A percentile compares a stretch with the other conserved stretches of the same genome.
These are phyloP conservation scores for Gastrophysa polygoni DNA, from an alignment of 2,888 invertebrate genomes.

Conservation along the genomic window DNA sequence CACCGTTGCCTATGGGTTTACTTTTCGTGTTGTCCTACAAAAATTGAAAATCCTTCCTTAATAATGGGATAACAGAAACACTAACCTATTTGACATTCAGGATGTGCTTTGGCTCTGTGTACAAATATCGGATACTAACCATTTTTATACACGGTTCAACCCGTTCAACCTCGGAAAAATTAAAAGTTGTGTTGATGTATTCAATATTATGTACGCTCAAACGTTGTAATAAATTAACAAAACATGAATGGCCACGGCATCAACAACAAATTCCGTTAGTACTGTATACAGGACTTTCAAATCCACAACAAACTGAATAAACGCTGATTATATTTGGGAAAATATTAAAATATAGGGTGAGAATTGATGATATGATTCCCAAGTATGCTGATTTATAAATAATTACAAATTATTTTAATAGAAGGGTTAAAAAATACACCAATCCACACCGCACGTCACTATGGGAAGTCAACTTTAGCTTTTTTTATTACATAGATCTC, in stretches of 20 bases:
- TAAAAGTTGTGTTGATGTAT: constrained; percentile 32
- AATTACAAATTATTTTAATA: constrained; percentile 36
- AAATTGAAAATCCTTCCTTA: constrained; percentile 45
- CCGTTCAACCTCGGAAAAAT: constrained; percentile 20
- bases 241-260: constrained; percentile 57
- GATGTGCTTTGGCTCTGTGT: background rate
- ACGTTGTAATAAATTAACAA: constrained; percentile 50
- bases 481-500: too few relatives aligned
- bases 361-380: constrained; percentile 2
- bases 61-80: constrained; percentile 33
- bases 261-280: constrained; percentile 42
- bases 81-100: constrained; percentile 39
- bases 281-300: constrained; percentile 15
- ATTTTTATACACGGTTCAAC: constrained; percentile 32
- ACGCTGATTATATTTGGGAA: background rate
- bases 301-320: constrained; percentile 5
- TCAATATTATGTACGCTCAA: too few relatives aligned
- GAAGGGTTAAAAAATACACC: constrained; percentile 43
- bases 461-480: background rate
- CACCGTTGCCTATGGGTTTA: constrained; percentile 65
- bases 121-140: constrained; percentile 33
- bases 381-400: constrained; percentile 20
- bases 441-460: constrained; percentile 27
- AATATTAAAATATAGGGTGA: constrained; percentile 11
- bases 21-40: constrained; percentile 65